Base-by-base conservation (phyloP, 2,888 invertebrate genomes). In the Ommatoiulus sabulosus region DNA sequence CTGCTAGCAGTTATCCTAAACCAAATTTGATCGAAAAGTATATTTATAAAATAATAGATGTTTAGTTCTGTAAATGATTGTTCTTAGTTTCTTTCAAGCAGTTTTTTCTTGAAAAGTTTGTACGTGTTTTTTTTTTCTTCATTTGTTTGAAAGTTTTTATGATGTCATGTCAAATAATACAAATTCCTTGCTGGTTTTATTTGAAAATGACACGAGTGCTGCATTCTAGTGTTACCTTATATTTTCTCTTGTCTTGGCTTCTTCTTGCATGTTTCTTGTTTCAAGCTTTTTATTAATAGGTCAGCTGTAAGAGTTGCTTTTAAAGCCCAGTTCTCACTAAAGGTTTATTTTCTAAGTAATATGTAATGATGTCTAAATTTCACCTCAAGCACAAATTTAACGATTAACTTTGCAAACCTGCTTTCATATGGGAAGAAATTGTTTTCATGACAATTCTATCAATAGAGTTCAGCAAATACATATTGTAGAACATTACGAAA, bases 121-220 rank as follows among this genome's bases (percentile, higher is more conserved):
- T 57, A 57, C 15, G 57, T 57, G 10, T 57, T 57, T 57, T 57
- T 15, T 15, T 12, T 12, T 12, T 46, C 12, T 57, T 57, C 15
- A 57, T 57, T 57, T 57, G 57, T 57, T 57, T 57, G 12, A 46
- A 57, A 57, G 57, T 57, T 57, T 57, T 57, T 57, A 57, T 57
- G 57, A 57, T 10, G 57, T 57, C 57, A 15, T 57, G 57, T 57
- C 57, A 57, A 57, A 57, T 57, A 57, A 57, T 57, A 57, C 15
- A 15, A 57, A 57, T 57, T 10, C 17, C 4, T 57, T 17, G 57
- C 57, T 4, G 57, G 57, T 57, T 57, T 57, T 57, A 57, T 57
- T 57, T 57, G 57, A 17, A 57, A 15, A 57, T 57, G 17, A 10
- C 46, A 46, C 8, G 46, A 7, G 46, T 10, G 57, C 57, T 57